A percentile compares a stretch with the other conserved stretches of the same genome.
These are phyloP conservation scores for Netelia fuscicornis DNA, from an alignment of 2,888 invertebrate genomes.

Conservation along the genomic window DNA sequence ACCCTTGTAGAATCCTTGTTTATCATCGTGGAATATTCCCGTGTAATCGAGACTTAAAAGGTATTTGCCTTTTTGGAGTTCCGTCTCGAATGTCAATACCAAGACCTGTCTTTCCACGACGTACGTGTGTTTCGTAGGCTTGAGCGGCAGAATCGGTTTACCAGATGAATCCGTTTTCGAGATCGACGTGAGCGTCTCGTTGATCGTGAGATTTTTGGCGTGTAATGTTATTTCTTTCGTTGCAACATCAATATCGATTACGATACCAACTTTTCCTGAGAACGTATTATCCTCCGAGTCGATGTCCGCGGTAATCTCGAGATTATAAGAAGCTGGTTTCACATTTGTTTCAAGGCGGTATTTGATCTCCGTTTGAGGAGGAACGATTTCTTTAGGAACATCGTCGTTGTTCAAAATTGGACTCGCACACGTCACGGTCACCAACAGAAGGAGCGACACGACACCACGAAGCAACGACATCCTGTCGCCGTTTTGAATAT, in stretches of 20 bases:
- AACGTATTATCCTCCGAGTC: slow-evolving; percentile 73
- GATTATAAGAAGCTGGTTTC: slow-evolving; percentile 85
- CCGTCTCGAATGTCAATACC: accelerated
- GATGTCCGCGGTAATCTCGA: slow-evolving; percentile 85
- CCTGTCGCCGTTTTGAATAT: neutral
- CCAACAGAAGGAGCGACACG: slow-evolving; percentile 39
- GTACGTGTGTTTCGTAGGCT: neutral
- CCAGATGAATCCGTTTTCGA: neutral
- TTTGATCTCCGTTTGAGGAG: neutral
- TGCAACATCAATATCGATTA: neutral
- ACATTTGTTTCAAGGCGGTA: slow-evolving; percentile 86
- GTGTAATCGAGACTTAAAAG: slow-evolving; percentile 86
- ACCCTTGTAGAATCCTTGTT: slow-evolving; percentile 90
- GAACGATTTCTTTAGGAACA: neutral
- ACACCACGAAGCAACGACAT: slow-evolving; percentile 42
- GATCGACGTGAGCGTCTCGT: neutral
- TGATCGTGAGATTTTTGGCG: slow-evolving; percentile 54
- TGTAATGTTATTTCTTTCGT: slow-evolving; percentile 57
- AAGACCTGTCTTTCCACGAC: slow-evolving; percentile 39
- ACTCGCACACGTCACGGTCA: slow-evolving; percentile 34
- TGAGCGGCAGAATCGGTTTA: neutral
- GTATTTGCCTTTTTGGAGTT: slow-evolving; percentile 82
- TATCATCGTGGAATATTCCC: slow-evolving; percentile 87
- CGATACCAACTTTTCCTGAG: slow-evolving; percentile 42
- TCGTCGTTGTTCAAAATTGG: slow-evolving; percentile 29